Evolutionary conservation across 2,113 vertebrate species (phyloP).

Genomic region (Cavia porcellus): DNA sequence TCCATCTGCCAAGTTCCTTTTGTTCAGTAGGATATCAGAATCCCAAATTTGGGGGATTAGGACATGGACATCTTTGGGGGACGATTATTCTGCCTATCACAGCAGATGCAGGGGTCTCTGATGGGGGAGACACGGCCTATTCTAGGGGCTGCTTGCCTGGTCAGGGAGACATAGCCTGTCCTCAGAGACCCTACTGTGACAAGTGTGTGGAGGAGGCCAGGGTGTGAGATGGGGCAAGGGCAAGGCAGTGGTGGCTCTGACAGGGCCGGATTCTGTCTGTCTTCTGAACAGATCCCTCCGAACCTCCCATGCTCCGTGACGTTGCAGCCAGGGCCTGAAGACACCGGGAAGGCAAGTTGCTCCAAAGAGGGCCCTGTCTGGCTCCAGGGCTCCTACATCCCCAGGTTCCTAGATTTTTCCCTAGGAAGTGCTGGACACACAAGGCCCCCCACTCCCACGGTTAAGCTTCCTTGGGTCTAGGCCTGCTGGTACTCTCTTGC

Average conservation of each 20-base stretch:
- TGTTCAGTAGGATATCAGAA: neutral
- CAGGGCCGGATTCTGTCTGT: neutral
- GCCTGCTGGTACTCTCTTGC: neutral
- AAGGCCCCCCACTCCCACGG: neutral
- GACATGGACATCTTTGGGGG: neutral
- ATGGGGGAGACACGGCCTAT: neutral
- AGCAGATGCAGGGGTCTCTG: neutral
- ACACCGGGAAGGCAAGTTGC: conserved; percentile 95
- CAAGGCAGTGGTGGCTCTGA: neutral
- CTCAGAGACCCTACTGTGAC: neutral
- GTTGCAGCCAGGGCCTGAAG: conserved; percentile 96
- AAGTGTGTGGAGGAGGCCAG: neutral
- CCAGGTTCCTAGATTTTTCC: neutral
- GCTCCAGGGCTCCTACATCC: neutral
- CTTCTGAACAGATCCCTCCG: conserved; percentile 92
- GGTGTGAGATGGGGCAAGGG: neutral
- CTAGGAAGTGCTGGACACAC: neutral
- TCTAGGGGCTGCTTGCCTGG: neutral
- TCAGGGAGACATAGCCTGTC: neutral
- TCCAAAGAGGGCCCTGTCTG: neutral
- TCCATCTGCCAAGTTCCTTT: neutral
- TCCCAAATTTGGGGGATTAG: neutral
- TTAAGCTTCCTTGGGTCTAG: neutral
- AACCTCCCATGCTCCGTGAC: conserved; percentile 97
- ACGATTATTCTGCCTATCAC: neutral